phyloP scores from a whole-genome alignment of 2,888 invertebrate species.

The Ceriagrion tenellum region DNA sequence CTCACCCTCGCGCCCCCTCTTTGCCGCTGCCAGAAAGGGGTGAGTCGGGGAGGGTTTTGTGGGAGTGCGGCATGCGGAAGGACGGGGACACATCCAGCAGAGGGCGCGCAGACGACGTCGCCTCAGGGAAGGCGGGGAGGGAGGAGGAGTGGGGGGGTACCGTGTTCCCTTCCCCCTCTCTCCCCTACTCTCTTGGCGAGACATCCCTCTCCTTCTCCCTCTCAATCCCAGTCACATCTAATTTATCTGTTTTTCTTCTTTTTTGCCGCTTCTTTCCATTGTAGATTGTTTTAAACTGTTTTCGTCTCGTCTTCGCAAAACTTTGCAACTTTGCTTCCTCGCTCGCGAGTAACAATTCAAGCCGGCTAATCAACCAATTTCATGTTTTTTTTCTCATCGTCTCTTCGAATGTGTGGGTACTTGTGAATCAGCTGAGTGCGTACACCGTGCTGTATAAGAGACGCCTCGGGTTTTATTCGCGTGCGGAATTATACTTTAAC shows the following conservation, averaged over 20 bases:
- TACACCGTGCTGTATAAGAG: no score
- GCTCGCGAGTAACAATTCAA: neutral
- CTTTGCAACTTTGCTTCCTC: neutral
- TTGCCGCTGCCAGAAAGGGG: no score
- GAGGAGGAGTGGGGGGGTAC: neutral
- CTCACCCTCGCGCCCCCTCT: no score
- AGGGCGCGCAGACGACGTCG: no score
- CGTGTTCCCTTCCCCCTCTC: neutral
- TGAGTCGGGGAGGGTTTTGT: no score
- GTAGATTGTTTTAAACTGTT: constrained; percentile 1
- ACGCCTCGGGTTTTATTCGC: no score
- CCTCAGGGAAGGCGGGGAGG: neutral
- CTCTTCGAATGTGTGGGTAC: neutral
- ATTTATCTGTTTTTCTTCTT: constrained; percentile 24
- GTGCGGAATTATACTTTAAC: no score
- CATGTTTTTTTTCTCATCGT: neutral
- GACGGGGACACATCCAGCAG: neutral
- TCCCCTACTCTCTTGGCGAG: neutral
- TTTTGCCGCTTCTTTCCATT: neutral
- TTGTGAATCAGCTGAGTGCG: neutral
- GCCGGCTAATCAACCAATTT: neutral
- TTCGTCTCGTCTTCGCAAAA: neutral
- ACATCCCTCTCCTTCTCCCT: neutral
- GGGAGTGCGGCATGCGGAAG: constrained; percentile 56
- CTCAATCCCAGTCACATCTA: neutral